phyloP scores from a whole-genome alignment of 2,113 vertebrate genomes.

The Petroica traversi region DNA sequence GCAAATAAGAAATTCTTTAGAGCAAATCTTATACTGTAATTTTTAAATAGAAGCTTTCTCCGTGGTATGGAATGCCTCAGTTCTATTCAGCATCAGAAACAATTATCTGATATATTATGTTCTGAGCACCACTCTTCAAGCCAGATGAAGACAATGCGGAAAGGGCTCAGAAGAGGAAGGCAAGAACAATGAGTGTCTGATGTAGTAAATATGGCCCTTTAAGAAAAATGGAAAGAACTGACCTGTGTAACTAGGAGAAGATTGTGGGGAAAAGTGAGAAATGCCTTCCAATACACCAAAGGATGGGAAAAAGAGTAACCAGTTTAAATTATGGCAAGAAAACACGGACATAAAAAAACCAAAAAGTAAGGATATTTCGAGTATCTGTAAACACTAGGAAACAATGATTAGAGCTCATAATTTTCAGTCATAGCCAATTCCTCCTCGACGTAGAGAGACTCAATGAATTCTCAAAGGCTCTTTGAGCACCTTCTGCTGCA shows the following conservation, averaged over 20 bases:
- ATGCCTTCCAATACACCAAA: background rate
- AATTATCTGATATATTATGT: background rate
- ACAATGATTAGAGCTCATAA: background rate
- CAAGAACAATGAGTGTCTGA: rapidly evolving
- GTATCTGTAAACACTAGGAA: background rate
- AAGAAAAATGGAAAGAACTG: background rate
- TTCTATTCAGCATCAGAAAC: background rate
- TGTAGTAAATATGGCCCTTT: background rate
- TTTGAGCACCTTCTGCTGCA: background rate
- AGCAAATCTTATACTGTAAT: background rate
- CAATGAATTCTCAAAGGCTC: background rate
- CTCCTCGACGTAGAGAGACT: background rate
- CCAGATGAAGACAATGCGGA: background rate
- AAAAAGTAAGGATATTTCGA: background rate
- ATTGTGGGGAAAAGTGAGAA: background rate
- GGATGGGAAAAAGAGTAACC: background rate
- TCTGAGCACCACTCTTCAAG: background rate
- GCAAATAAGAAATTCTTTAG: background rate
- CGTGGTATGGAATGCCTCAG: background rate
- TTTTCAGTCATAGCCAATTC: background rate
- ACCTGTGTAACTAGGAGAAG: background rate
- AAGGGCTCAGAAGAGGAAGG: background rate
- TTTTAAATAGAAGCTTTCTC: background rate
- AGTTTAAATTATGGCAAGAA: background rate
- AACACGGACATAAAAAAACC: background rate